Percentiles rank a stretch among this genome's conserved stretches.
phyloP scores from a whole-genome alignment of 92 coral and sea anemone species.

The Zoanthus solanderi region DNA sequence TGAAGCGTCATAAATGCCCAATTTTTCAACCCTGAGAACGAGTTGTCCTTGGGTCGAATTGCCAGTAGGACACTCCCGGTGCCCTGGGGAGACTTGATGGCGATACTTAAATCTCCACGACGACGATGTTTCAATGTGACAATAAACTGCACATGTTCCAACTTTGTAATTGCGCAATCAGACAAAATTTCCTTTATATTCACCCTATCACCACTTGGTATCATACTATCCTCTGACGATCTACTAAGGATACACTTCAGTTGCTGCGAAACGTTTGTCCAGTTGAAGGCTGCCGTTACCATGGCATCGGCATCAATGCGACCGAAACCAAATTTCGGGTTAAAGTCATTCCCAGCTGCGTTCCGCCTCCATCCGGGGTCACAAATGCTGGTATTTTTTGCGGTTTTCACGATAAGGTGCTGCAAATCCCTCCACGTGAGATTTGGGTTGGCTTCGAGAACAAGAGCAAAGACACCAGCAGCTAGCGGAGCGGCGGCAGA shows the following conservation, averaged over 20 bases:
- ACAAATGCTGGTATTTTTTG: constrained; percentile 54
- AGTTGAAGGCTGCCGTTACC: constrained; percentile 66
- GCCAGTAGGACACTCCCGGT: constrained; percentile 62
- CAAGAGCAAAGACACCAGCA: constrained; percentile 77
- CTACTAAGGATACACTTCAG: constrained; percentile 47
- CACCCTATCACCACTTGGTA: constrained; percentile 45
- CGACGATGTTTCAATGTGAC: constrained; percentile 69
- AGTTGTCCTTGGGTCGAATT: constrained; percentile 67
- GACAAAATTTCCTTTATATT: neutral
- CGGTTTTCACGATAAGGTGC: constrained; percentile 69
- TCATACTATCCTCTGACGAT: constrained; percentile 20
- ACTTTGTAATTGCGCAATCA: constrained; percentile 52
- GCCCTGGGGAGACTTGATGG: constrained; percentile 65
- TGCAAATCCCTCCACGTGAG: constrained; percentile 89
- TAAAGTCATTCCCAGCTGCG: constrained; percentile 70
- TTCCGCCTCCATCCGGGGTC: constrained; percentile 74
- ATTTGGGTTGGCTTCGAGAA: constrained; percentile 76
- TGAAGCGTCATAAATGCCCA: constrained; percentile 84
- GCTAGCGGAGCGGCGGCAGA: constrained; percentile 81
- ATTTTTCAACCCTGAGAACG: constrained; percentile 61
- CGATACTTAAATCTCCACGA: constrained; percentile 76
- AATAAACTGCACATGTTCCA: constrained; percentile 75
- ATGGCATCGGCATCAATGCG: constrained; percentile 71
- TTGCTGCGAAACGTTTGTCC: constrained; percentile 80
- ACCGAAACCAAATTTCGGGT: constrained; percentile 81